Conservation (phyloP, 2,113 vertebrate species). For the Percina caprodes region DNA sequence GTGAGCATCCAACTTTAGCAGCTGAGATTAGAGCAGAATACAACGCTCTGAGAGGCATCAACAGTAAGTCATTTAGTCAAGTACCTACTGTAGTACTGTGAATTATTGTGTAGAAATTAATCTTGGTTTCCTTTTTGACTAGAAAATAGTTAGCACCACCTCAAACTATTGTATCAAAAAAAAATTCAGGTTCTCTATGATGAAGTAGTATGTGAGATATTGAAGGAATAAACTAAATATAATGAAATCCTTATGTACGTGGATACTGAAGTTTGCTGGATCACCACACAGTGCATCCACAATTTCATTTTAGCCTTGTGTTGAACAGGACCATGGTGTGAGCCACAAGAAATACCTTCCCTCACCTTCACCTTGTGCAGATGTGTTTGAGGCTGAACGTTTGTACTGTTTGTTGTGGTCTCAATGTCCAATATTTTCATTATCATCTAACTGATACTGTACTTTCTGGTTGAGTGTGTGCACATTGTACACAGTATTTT, state of each 20-base stretch:
- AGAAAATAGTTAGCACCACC: neutral
- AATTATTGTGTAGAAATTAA: neutral
- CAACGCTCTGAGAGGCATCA: slow-evolving; percentile 53
- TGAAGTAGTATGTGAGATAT: neutral
- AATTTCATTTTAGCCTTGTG: too few species aligned
- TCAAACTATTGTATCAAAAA: neutral
- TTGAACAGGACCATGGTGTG: too few species aligned
- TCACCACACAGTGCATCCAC: too few species aligned
- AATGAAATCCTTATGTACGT: too few species aligned
- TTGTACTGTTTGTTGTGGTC: neutral
- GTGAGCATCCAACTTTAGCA: slow-evolving; percentile 55
- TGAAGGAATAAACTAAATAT: too few species aligned
- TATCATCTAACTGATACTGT: too few species aligned
- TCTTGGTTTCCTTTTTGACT: neutral
- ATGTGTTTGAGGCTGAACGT: neutral
- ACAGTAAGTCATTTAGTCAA: slow-evolving; percentile 42
- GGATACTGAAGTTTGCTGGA: too few species aligned
- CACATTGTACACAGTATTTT: too few species aligned
- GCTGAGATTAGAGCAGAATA: slow-evolving; percentile 69
- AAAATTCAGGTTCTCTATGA: neutral
- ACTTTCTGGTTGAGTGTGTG: too few species aligned
- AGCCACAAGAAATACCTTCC: neutral
- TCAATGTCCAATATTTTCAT: neutral
- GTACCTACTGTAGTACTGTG: neutral
- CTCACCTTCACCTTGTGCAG: neutral